Conservation (phyloP, 2,888 invertebrate species). For the Seladonia tumulorum region DNA sequence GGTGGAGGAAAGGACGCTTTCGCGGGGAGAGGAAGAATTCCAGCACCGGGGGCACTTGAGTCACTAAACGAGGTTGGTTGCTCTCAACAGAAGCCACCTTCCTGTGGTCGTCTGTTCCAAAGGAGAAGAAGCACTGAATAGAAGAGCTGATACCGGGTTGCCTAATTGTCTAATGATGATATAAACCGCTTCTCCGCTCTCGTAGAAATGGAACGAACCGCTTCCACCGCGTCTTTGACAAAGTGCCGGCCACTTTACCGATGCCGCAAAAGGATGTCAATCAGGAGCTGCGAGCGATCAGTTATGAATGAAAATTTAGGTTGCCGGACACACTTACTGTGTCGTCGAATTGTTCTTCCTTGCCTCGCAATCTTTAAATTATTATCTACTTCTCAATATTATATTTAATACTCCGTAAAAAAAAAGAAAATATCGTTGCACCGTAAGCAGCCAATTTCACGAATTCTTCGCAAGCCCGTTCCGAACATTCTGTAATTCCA, state of each 20-base stretch:
- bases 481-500: too few relatives aligned
- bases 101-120: slow-evolving; percentile 46
- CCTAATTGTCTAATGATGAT: slow-evolving; percentile 58
- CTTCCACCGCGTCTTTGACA: slow-evolving; percentile 37
- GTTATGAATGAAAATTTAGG: slow-evolving; percentile 19
- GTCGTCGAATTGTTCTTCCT: background rate
- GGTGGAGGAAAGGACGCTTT: slow-evolving; percentile 5
- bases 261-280: slow-evolving; percentile 36
- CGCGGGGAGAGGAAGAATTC: slow-evolving; percentile 26
- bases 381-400: too few relatives aligned
- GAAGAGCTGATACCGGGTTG: slow-evolving; percentile 31
- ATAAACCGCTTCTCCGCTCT: slow-evolving; percentile 46
- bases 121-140: slow-evolving; percentile 39
- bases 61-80: slow-evolving; percentile 50
- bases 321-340: background rate
- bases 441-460: too few relatives aligned
- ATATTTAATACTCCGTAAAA: too few relatives aligned
- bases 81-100: slow-evolving; percentile 58
- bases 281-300: slow-evolving; percentile 18
- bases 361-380: background rate
- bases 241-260: slow-evolving; percentile 26
- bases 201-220: slow-evolving; percentile 38
- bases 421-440: too few relatives aligned
- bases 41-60: slow-evolving; percentile 31
- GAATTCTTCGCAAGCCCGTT: too few relatives aligned